These are phyloP conservation scores for Sicus ferrugineus DNA, from an alignment of 2,888 invertebrate species.

Conservation along the genomic window DNA sequence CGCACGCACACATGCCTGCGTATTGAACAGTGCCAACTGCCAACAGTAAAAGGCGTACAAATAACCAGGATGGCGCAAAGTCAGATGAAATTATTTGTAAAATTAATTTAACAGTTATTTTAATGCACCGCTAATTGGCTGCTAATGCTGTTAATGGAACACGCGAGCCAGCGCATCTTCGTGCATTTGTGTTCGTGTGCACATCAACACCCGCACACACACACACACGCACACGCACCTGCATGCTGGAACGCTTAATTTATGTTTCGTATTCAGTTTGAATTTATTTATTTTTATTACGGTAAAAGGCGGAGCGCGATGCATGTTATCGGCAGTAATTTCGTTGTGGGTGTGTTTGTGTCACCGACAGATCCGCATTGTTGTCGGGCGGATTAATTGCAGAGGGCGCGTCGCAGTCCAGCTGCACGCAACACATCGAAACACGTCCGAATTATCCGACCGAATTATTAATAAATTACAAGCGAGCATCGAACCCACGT, in stretches of 20 bases:
- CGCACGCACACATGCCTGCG: not conserved
- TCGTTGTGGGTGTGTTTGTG: not conserved
- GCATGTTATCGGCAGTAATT: not conserved
- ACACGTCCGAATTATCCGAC: not conserved
- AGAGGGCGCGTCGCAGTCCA: not conserved
- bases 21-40: not conserved
- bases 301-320: not conserved
- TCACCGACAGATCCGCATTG: not conserved
- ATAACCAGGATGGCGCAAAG: not conserved
- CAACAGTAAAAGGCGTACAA: not conserved
- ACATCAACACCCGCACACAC: too few species aligned
- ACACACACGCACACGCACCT: conserved; percentile 21
- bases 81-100: conserved; percentile 27
- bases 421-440: not conserved
- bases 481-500: too few species aligned
- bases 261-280: conserved; percentile 31
- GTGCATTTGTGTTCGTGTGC: not conserved
- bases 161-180: conserved; percentile 7
- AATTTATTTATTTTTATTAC: conserved; percentile 38
- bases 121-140: conserved; percentile 37
- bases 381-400: not conserved
- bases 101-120: conserved; percentile 38
- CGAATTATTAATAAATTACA: not conserved
- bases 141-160: conserved; percentile 36
- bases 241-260: conserved; percentile 28